Evolutionary conservation across 2,797 vertebrate genomes (phyloP), one percentile per base, ranked within the genome.

Genomic region (Lateolabrax maculatus): DNA sequence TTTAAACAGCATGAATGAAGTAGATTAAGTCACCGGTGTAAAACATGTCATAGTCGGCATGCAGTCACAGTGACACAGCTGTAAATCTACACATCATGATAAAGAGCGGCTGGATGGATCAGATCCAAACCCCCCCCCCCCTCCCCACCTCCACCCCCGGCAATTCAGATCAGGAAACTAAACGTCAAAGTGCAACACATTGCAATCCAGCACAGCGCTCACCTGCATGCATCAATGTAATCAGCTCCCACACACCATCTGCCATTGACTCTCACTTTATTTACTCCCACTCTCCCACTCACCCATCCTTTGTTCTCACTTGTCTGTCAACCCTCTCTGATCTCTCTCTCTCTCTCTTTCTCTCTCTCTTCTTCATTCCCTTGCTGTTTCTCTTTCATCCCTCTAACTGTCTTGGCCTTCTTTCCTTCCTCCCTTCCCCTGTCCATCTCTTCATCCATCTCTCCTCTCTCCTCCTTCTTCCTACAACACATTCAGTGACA

Each of bases 181-280:
- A 9, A 25, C 4, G 25, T 71, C 69, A 81, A 39, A 74, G 56
- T 46, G 65, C 66, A 68, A 46, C 69, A 79, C 51, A 73, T 79
- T 60, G 55, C 80, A 60, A 31, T 61, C 49, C 70, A 44, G 65
- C n/a, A 19, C 76, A 27, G 53, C 61, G 23, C 51, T 75, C 13
- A 76, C 66, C 77, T 85, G 83, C 65, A 34, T 58, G 57, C 75
- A 64, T 69, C 57, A 56, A 56, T 57, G 61, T 44, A 39, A 84
- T 81, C 52, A 53, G 23, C 72, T 75, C 75, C 64, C 79, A 79
- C 77, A 60, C 57, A 69, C 63, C 73, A 67, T 80, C 73, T 84
- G 84, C 73, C 61, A 43, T 70, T 69, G 49, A 63, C 56, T 81
- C 67, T 56, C 52, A 43, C 77, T 69, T 68, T 75, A 64, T 78